These are phyloP conservation scores for Lasiommata megera DNA, from an alignment of 2,888 invertebrate species.

Conservation along the genomic window DNA sequence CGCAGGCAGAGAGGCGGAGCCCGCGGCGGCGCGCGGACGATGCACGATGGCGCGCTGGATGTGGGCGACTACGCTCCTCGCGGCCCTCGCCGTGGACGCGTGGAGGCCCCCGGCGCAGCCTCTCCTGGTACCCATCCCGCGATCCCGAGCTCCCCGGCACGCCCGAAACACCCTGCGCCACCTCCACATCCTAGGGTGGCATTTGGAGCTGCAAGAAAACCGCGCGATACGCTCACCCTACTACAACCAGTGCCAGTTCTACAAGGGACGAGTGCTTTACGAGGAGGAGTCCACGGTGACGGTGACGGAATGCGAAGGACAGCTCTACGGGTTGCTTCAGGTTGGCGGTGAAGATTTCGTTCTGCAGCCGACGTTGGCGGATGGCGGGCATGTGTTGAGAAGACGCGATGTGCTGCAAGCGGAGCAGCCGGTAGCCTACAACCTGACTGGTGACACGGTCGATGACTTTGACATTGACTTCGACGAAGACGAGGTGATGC, in stretches of 20 bases:
- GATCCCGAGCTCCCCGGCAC: slow-evolving; percentile 43
- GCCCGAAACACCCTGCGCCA: slow-evolving; percentile 45
- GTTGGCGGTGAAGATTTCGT: slow-evolving; percentile 70
- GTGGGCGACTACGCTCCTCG: slow-evolving; percentile 61
- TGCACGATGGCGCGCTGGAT: slow-evolving; percentile 74
- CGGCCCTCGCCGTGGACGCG: slow-evolving; percentile 47
- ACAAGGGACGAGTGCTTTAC: slow-evolving; percentile 61
- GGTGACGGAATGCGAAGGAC: slow-evolving; percentile 76
- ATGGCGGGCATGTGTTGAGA: slow-evolving; percentile 56
- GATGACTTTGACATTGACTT: slow-evolving; percentile 69
- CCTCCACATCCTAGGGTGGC: slow-evolving; percentile 66
- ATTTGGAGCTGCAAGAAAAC: slow-evolving; percentile 66
- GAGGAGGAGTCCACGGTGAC: slow-evolving; percentile 69
- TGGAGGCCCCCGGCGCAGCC: slow-evolving; percentile 35
- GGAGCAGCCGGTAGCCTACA: slow-evolving; percentile 57
- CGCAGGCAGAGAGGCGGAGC: slow-evolving; percentile 59
- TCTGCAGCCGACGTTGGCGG: slow-evolving; percentile 64
- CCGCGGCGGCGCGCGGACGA: slow-evolving; percentile 72
- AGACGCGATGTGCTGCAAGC: slow-evolving; percentile 63
- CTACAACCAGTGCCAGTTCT: slow-evolving; percentile 69
- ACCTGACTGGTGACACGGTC: slow-evolving; percentile 69
- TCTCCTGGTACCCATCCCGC: slow-evolving; percentile 30
- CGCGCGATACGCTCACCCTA: slow-evolving; percentile 67
- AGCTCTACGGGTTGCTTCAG: slow-evolving; percentile 76
- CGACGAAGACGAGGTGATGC: slow-evolving; percentile 52